Evolutionary conservation across 2,113 vertebrate species (phyloP), one percentile per base, ranked within the genome.

Genomic region (Actenoides lindsayi): DNA sequence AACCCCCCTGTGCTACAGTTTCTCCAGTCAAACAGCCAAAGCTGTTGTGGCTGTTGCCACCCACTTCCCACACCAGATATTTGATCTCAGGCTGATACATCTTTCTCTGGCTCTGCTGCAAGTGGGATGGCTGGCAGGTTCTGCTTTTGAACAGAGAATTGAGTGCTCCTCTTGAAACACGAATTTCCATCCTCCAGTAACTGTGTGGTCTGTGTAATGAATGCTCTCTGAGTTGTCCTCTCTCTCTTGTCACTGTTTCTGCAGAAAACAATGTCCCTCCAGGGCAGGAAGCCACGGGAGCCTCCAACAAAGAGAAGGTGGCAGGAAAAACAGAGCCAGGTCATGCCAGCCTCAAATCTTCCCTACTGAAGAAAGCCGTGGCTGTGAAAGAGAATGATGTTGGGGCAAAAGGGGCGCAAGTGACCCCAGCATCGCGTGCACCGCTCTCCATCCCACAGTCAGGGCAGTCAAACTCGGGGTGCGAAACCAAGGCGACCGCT

Each of bases 351-450:
- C 24, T 67, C 67, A 97, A 94, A 57, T 30, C 83, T 27, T 59
- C 87, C 17, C 12, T 53, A 12, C 37, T 53, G 30, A 97, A 97
- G 87, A 97, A 97, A 81, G 44, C 84, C 12, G 11, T 79, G 42
- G 21, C 70, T 0, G 23, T 39, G 23, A 91, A 96, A 44, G 82
- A 97, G 77, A 97, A 94, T 5, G 31, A 79, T 16, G 35, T 56
- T 44, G 90, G 70, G 33, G 39, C 46, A 44, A 46, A 94, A 54
- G 70, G 30, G 39, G 31, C 23, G 0, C 80, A 86, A 9, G 80
- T 18, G 9, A 81, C 30, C 18, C 35, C 84, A 11, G 37, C 35
- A 2, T 21, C 95, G 6, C 28, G 63, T 4, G 18, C 69, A 3
- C 31, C 7, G 6, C 33, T 24, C 6, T 67, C 95, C 2, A 2